Evolutionary conservation across 2,888 invertebrate genomes (phyloP), one percentile per base, ranked within the genome.

Genomic region (Tetanocera ferruginea): DNA sequence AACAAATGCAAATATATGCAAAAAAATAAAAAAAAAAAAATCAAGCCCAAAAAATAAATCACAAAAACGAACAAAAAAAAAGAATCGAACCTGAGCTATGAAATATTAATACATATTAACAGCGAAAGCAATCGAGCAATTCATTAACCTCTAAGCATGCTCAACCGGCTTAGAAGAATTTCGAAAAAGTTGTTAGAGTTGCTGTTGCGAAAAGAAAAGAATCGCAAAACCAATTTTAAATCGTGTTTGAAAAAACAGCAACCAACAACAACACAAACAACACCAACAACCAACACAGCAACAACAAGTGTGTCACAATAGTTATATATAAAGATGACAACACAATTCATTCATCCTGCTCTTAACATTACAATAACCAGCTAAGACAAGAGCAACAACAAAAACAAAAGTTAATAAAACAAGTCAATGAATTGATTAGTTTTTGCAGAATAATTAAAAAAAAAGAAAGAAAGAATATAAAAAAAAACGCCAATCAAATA

Each of bases 321-420:
- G 85, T 85, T 86, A 85, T 83, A 85, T 85, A 84, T 84, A 85
- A 85, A 82, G 85, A 85, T 85, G 85, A 85, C 82, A 81, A 84
- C 85, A 85, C 67, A 55, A 28, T 60, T 69, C 57, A 49, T 55
- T 66, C 55, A 52, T 67, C 55, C 55, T 34, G 25, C 23, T 60
- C 14, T 37, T 31, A 60, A 14, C 23, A 64, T 74, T 49, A 31
- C 28, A n/a, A 49, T 31, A 60, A 62, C 6, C 9, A 51, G 3
- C 19, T 34, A 23, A 43, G 43, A 43, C 11, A 14, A 43, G 11
- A 66, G 19, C n/a, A 37, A 66, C 25, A 28, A 66, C n/a, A 66
- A 34, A n/a, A n/a, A 28, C n/a, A 31, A 37, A 34, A 28, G 19
- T 34, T 34, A 11, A 66, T 34, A 64, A 28, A 66, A 66, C 8